Conservation (phyloP, 2,113 vertebrate species). For the Mirounga angustirostris region DNA sequence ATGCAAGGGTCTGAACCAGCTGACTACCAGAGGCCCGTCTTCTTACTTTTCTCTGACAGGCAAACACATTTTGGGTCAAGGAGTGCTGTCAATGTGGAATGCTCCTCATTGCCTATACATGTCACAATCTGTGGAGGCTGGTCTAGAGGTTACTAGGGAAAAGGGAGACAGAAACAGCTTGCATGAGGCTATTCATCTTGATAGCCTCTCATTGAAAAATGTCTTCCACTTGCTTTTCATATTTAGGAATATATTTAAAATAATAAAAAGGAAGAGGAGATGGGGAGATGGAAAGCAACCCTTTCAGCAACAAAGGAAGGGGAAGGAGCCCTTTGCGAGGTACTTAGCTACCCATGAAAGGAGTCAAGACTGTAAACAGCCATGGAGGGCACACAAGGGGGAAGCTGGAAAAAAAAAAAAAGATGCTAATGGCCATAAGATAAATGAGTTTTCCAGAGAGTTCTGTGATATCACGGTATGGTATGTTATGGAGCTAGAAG, state of each 20-base stretch:
- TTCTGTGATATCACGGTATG: not conserved
- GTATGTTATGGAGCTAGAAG: not conserved
- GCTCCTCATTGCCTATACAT: not conserved
- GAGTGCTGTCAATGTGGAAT: not conserved
- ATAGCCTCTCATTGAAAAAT: not conserved
- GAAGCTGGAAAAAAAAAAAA: not conserved
- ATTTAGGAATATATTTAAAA: constrained; percentile 9
- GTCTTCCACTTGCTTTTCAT: not conserved
- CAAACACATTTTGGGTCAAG: not conserved
- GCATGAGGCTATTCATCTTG: not conserved
- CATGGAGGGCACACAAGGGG: not conserved
- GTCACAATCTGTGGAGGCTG: not conserved
- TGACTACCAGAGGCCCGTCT: not conserved
- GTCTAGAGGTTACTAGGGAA: not conserved
- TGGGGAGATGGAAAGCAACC: not conserved
- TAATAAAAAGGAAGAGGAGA: not conserved
- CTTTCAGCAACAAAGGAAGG: not conserved
- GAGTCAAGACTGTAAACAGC: not conserved
- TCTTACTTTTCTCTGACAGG: not conserved
- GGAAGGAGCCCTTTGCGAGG: not conserved
- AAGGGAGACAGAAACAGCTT: not conserved
- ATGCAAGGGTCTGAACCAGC: not conserved
- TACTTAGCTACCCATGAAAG: not conserved
- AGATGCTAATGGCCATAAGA: not conserved
- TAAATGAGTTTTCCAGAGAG: constrained; percentile 40